Evolutionary conservation across 2,797 vertebrate genomes (phyloP).

Genomic region (Ctenosaura bakeri): DNA sequence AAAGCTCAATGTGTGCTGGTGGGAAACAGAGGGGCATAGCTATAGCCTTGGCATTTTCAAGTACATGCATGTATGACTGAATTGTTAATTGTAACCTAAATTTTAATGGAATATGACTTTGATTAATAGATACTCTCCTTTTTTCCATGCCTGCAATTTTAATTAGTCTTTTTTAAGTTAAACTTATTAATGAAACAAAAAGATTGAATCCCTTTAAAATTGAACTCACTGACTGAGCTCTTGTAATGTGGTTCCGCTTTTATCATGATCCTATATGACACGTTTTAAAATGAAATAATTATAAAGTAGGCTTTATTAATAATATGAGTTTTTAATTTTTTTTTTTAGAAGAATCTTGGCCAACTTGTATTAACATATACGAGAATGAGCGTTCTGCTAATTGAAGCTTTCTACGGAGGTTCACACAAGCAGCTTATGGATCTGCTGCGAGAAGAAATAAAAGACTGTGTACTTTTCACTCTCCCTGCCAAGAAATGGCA

Average conservation of each 20-base stretch:
- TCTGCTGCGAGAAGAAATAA: slow-evolving; percentile 84
- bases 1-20: fast-evolving
- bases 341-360: slow-evolving; percentile 54
- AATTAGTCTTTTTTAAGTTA: slow-evolving; percentile 60
- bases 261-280: slow-evolving; percentile 17
- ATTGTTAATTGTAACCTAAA: slow-evolving; percentile 47
- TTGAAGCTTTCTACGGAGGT: slow-evolving; percentile 94
- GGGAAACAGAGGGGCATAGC: slow-evolving; percentile 9
- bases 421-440: slow-evolving; percentile 95
- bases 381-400: slow-evolving; percentile 86
- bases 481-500: slow-evolving; percentile 98
- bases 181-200: slow-evolving; percentile 49
- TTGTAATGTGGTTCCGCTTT: slow-evolving; percentile 28
- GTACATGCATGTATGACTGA: neutral
- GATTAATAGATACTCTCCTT: slow-evolving; percentile 48
- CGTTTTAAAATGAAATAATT: slow-evolving; percentile 11
- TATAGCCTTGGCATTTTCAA: slow-evolving; percentile 10
- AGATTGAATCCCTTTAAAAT: slow-evolving; percentile 34
- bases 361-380: slow-evolving; percentile 26
- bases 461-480: slow-evolving; percentile 81
- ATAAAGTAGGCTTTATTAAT: slow-evolving; percentile 46
- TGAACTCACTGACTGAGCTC: neutral
- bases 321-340: slow-evolving; percentile 7
- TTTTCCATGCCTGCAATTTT: slow-evolving; percentile 38
- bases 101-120: slow-evolving; percentile 49